Conservation (phyloP, 2,888 invertebrate genomes). For the Protophormia terraenovae region DNA sequence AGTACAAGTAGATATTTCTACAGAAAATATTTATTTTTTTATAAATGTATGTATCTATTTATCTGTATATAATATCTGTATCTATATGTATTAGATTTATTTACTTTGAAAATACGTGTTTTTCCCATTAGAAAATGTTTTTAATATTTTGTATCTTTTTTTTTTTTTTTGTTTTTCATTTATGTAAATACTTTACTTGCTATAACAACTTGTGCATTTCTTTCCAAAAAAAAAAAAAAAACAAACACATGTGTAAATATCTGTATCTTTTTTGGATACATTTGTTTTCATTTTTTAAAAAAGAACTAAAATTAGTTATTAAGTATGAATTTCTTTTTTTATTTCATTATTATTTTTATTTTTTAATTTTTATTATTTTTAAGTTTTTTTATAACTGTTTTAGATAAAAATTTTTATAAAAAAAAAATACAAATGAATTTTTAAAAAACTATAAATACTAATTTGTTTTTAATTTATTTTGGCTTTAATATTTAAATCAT, state of each 20-base stretch:
- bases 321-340: background rate
- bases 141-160: background rate
- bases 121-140: background rate
- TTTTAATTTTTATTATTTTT: slow-evolving; percentile 22
- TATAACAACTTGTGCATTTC: slow-evolving; percentile 27
- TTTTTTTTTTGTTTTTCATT: background rate
- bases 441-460: background rate
- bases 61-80: background rate
- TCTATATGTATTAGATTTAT: slow-evolving; percentile 13
- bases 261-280: slow-evolving; percentile 53
- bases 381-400: slow-evolving; percentile 17
- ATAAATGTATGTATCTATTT: background rate
- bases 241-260: slow-evolving; percentile 48
- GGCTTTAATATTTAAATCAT: background rate
- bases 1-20: slow-evolving; percentile 48
- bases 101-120: slow-evolving; percentile 15
- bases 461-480: background rate
- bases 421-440: background rate
- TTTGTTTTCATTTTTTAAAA: background rate
- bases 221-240: background rate
- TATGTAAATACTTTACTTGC: slow-evolving; percentile 35
- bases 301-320: background rate
- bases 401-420: background rate
- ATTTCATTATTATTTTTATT: background rate
- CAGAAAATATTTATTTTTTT: slow-evolving; percentile 29